phyloP scores from a whole-genome alignment of 2,888 invertebrate genomes.

The Mellilla xanthometata region DNA sequence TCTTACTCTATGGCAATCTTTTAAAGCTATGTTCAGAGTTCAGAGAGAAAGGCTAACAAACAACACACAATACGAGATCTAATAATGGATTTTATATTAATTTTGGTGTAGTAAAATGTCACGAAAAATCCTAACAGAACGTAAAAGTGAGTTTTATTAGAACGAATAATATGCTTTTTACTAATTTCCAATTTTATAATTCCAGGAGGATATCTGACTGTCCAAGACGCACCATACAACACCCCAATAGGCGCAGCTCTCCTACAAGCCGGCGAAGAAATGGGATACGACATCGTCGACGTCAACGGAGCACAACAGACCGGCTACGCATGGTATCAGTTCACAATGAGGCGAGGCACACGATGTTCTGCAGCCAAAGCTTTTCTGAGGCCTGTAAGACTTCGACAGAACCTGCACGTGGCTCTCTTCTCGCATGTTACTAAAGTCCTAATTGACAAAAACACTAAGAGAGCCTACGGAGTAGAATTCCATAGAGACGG shows the following conservation, averaged over 20 bases:
- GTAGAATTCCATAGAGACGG: slow-evolving; percentile 90
- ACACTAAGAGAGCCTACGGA: slow-evolving; percentile 88
- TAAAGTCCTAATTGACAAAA: slow-evolving; percentile 87
- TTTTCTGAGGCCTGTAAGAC: slow-evolving; percentile 89
- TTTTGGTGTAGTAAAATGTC: no score
- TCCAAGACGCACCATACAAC: slow-evolving; percentile 90
- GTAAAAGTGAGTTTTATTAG: no score
- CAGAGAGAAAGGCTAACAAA: no score
- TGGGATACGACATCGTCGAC: slow-evolving; percentile 94
- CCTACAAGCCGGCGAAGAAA: slow-evolving; percentile 94
- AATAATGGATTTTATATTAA: no score
- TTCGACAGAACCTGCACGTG: slow-evolving; percentile 91
- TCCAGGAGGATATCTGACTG: slow-evolving; percentile 89
- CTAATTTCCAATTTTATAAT: slow-evolving; percentile 20
- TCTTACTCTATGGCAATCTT: no score
- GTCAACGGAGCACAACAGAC: slow-evolving; percentile 94
- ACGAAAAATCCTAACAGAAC: background rate
- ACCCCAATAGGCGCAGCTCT: slow-evolving; percentile 93
- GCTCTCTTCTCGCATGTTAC: slow-evolving; percentile 91
- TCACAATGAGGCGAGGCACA: slow-evolving; percentile 92
- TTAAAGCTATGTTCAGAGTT: no score
- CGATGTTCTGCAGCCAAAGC: slow-evolving; percentile 94
- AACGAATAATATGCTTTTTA: no score
- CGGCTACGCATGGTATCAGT: slow-evolving; percentile 93
- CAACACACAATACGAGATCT: no score